These are phyloP conservation scores for Sebastes itinus DNA, from an alignment of 2,797 vertebrate genomes.

Conservation along the genomic window DNA sequence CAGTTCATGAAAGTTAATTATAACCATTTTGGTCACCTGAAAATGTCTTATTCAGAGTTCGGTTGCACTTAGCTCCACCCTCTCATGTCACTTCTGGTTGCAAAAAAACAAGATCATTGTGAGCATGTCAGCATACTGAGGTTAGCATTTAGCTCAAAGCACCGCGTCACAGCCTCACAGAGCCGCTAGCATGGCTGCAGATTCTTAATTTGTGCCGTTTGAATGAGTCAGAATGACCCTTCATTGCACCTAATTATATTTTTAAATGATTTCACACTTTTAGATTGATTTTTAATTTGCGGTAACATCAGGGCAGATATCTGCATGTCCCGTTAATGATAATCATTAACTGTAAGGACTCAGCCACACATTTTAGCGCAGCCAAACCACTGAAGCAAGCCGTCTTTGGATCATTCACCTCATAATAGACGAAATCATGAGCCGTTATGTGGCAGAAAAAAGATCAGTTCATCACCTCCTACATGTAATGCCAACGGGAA, in stretches of 20 bases:
- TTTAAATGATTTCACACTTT: not conserved
- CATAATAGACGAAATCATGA: not conserved
- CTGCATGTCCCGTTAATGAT: not conserved
- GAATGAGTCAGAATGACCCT: not conserved
- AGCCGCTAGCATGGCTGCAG: not conserved
- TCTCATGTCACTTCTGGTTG: too few species aligned
- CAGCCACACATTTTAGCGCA: not conserved
- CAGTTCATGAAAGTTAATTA: too few species aligned
- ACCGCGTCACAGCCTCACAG: not conserved
- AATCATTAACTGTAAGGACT: constrained; percentile 1
- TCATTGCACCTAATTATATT: not conserved
- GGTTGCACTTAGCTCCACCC: too few species aligned
- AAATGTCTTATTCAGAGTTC: too few species aligned
- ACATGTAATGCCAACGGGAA: not conserved
- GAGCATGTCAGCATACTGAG: not conserved
- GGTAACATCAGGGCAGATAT: not conserved
- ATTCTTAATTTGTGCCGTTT: not conserved
- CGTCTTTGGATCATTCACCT: not conserved
- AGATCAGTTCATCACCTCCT: not conserved
- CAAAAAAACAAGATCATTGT: not conserved
- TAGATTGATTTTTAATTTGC: constrained; percentile 1
- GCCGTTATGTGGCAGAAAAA: not conserved
- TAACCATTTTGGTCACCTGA: too few species aligned
- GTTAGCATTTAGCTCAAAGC: not conserved
- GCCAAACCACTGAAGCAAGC: not conserved